A percentile compares a stretch with the other conserved stretches of the same genome.
Conservation (phyloP, 1,140 invertebrate species). For the Ceratoteleas bidentatus region DNA sequence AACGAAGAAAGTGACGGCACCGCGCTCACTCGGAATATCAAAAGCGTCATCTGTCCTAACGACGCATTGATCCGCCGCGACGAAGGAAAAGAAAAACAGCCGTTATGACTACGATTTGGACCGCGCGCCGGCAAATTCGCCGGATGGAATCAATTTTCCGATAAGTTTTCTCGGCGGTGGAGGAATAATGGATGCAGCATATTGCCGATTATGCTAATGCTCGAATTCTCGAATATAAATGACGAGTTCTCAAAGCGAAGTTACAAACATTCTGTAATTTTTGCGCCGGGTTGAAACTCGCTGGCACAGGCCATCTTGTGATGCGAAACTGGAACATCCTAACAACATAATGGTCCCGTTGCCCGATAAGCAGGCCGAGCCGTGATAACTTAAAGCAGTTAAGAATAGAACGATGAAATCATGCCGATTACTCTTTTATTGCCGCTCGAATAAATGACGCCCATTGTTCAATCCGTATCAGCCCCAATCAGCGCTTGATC, state of each 20-base stretch:
- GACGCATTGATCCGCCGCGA: constrained; percentile 22
- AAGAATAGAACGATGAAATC: constrained; percentile 65
- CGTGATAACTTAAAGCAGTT: constrained; percentile 60
- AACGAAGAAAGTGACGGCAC: constrained; percentile 64
- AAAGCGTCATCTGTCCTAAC: constrained; percentile 32
- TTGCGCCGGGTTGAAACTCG: too few species aligned
- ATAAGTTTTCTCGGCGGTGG: constrained; percentile 21
- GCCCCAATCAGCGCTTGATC: constrained; percentile 47
- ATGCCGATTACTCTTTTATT: constrained; percentile 62
- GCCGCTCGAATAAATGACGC: constrained; percentile 48
- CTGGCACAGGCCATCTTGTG: background rate
- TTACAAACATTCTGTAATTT: background rate
- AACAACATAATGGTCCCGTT: constrained; percentile 60
- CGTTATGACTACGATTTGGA: constrained; percentile 13
- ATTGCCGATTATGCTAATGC: constrained; percentile 45
- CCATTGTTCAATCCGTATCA: constrained; percentile 51
- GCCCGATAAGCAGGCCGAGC: constrained; percentile 65
- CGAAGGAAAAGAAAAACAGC: constrained; percentile 17
- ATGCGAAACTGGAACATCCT: constrained; percentile 68
- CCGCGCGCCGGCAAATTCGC: constrained; percentile 9
- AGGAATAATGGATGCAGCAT: constrained; percentile 42
- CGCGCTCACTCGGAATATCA: constrained; percentile 51
- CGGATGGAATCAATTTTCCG: constrained; percentile 56
- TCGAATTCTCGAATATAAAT: constrained; percentile 31
- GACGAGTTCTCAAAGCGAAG: constrained; percentile 19